A percentile compares a stretch with the other conserved stretches of the same genome.
These are phyloP conservation scores for Helicoverpa armigera DNA, from an alignment of 1,140 invertebrate species.

Conservation along the genomic window DNA sequence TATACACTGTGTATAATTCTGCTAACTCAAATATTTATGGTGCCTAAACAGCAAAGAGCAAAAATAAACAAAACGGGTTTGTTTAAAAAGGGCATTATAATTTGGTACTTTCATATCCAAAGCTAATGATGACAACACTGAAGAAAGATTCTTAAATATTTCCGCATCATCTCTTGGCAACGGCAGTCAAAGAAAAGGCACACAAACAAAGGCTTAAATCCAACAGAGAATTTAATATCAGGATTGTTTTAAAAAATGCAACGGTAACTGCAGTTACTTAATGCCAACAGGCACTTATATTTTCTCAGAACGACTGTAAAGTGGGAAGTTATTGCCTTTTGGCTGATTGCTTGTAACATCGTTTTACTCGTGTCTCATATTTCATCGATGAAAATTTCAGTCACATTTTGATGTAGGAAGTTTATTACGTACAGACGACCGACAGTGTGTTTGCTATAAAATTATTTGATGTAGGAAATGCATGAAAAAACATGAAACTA, in stretches of 20 bases:
- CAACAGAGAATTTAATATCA: slow-evolving; percentile 16
- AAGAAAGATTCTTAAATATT: too few species aligned
- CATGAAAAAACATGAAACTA: too few species aligned
- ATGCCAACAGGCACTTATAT: slow-evolving; percentile 10
- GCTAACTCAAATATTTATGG: too few species aligned
- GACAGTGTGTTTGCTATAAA: background rate
- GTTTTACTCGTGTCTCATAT: background rate
- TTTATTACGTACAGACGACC: too few species aligned
- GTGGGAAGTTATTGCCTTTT: slow-evolving; percentile 27
- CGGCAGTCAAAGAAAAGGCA: background rate
- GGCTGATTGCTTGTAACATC: slow-evolving; percentile 18
- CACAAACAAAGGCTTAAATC: slow-evolving; percentile 1
- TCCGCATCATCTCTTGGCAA: background rate
- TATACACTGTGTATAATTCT: too few species aligned
- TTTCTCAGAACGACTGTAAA: slow-evolving; percentile 13
- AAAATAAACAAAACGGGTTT: too few species aligned
- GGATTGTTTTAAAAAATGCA: slow-evolving; percentile 33
- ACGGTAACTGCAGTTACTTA: slow-evolving; percentile 14
- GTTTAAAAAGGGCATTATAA: too few species aligned
- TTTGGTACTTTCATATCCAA: too few species aligned
- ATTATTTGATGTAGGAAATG: too few species aligned
- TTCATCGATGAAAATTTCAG: slow-evolving; percentile 1
- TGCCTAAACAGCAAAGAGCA: too few species aligned
- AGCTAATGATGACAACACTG: too few species aligned
- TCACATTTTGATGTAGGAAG: background rate